Evolutionary conservation across 2,888 invertebrate genomes (phyloP), one percentile per base, ranked within the genome.

Genomic region (Cordilura impudica): DNA sequence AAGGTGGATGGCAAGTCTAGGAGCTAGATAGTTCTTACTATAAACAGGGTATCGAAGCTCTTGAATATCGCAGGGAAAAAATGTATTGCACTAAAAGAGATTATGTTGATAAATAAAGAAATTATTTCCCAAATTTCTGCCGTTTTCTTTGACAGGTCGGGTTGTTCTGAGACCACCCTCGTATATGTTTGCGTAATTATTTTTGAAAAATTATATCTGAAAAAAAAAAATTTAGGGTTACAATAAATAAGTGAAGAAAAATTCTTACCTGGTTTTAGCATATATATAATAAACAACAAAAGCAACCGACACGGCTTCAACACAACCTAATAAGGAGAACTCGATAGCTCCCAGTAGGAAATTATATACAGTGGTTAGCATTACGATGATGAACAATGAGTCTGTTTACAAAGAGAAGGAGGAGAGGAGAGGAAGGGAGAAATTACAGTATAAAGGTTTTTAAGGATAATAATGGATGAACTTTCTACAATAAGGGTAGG

Each of bases 211-310:
- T n/a, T 60, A 45, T 19, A 47, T 10, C 14, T 2, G 18, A 65
- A 6, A 35, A 23, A 18, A 51, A 23, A 19, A 35, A 21, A 16
- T 18, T 45, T 14, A 35, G 21, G n/a, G 16, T 49, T 23, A 49
- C 29, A 19, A 29, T 2, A 19, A 18, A 49, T 14, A n/a, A n/a
- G n/a, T n/a, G n/a, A n/a, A n/a, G n/a, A 60, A 21, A 19, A 19
- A 35, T 61, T 19, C 84, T 84, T 83, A 89, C 89, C 89, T 88
- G 77, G 89, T 89, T 82, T 88, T 89, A 43, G 88, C 87, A 81
- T 88, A 89, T 58, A 89, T 85, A 81, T 87, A 89, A 82, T 89
- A 89, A 19, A 89, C 83, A 78, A 89, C 84, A 45, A 88, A 84
- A 58, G 87, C 87, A 61, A 88, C 86, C 31, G 88, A 89, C 76